These are phyloP conservation scores for Polydrusus tereticollis DNA, from an alignment of 2,888 invertebrate species.

Conservation along the genomic window DNA sequence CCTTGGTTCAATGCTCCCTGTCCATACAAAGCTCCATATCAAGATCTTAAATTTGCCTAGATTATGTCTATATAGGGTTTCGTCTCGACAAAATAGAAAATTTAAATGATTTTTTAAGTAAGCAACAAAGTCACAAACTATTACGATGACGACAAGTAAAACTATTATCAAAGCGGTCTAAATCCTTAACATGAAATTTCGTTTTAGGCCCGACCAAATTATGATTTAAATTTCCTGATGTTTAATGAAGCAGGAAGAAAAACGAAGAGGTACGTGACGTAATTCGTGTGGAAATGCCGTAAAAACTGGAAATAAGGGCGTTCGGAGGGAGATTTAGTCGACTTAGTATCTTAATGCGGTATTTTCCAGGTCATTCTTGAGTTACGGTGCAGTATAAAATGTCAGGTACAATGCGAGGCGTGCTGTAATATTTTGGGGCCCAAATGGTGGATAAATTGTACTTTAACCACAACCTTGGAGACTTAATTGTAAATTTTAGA, in stretches of 20 bases:
- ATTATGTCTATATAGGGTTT: no score
- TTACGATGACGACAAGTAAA: no score
- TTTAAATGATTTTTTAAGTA: no score
- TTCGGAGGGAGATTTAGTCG: constrained; percentile 1
- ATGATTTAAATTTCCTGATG: constrained; percentile 29
- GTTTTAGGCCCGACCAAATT: constrained; percentile 7
- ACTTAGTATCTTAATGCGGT: constrained; percentile 12
- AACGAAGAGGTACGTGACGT: constrained; percentile 14
- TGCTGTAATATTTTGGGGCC: neutral
- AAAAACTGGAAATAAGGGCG: constrained; percentile 14
- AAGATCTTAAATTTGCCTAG: no score
- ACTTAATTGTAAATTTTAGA: no score
- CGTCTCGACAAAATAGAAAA: no score
- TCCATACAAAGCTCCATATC: no score
- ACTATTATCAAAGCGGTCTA: constrained; percentile 3
- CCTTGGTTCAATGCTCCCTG: no score
- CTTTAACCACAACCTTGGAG: no score
- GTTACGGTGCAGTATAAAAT: neutral
- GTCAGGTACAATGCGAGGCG: neutral
- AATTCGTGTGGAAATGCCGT: constrained; percentile 25
- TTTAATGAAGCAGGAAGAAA: constrained; percentile 27
- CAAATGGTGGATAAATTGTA: neutral
- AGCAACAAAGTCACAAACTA: no score
- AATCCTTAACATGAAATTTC: constrained; percentile 20
- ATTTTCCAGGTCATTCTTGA: neutral